Base-by-base conservation (phyloP, 2,888 invertebrate genomes). In the Amphipoea lucens region DNA sequence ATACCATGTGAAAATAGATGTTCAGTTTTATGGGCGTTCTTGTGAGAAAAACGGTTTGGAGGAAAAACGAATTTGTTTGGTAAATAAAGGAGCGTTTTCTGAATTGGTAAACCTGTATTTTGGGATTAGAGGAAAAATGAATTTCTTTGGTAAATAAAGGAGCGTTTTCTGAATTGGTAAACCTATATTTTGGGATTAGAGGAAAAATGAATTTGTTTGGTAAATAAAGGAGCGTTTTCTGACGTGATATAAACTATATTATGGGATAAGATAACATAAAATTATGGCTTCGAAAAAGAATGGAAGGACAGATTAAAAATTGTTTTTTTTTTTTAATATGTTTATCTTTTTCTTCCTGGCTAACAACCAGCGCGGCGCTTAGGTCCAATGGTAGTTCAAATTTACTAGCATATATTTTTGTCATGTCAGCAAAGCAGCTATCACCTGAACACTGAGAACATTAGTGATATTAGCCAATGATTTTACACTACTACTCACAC, bases 1-100 rank as follows among this genome's bases (percentile, higher is more conserved):
- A 76, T 88, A 79, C 45, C 14, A 45, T 67, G 69, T 65, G 73
- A 48, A 71, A 69, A 73, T 73, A 66, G 14, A 65, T 69, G 67
- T 42, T 76, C 2, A 20, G 40, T 63, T 86, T 81, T 63, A 76
- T 74, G 51, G 17, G 42, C 54, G 62, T 45, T 57, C 65, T 72
- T 72, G 23, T 40, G n/a, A 12, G 12, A 69, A 36, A 68, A 65
- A 1, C n/a, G 40, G 9, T 68, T 73, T 57, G 1, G 14, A 29
- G 29, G 14, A 65, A 65, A 73, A 45, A 14, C 0, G 0, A 48
- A 60, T 51, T 57, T 42, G 1, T 40, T 57, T n/a, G 12, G 4
- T 29, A 62, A 54, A 40, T 23, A 42, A 29, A 51, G 4, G 4
- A 36, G 36, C 0, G 11, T 45, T 60, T 63, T 63, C 63, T 29